A percentile compares a stretch with the other conserved stretches of the same genome.
Conservation (phyloP, 1,140 invertebrate species). For the Forficula auricularia region DNA sequence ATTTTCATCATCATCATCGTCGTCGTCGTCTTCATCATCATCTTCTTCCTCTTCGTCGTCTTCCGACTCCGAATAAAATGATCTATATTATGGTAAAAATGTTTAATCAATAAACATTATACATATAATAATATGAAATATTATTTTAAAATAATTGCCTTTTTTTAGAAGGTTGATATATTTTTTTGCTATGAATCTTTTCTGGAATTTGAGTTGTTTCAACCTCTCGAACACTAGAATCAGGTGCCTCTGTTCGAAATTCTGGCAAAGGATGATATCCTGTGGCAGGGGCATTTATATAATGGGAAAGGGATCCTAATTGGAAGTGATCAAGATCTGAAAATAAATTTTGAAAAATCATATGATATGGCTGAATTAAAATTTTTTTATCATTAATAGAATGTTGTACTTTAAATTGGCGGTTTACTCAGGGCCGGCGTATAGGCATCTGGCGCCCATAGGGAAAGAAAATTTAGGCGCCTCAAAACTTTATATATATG, state of each 20-base stretch:
- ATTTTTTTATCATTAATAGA: neutral
- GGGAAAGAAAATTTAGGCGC: too few species aligned
- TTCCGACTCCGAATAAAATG: constrained; percentile 21
- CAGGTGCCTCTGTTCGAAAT: constrained; percentile 63
- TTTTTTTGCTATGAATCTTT: constrained; percentile 18
- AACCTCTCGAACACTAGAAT: constrained; percentile 61
- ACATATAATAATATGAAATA: too few species aligned
- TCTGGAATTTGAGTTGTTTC: constrained; percentile 26
- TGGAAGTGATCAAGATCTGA: constrained; percentile 72
- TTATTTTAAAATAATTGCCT: too few species aligned
- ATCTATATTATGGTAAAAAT: too few species aligned
- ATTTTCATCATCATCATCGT: constrained; percentile 17
- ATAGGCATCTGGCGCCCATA: too few species aligned
- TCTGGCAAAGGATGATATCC: constrained; percentile 79
- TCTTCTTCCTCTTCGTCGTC: constrained; percentile 22
- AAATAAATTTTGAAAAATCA: too few species aligned
- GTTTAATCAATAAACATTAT: too few species aligned
- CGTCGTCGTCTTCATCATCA: constrained; percentile 21
- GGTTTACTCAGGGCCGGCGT: too few species aligned
- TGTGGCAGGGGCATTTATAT: constrained; percentile 63
- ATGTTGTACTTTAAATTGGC: too few species aligned
- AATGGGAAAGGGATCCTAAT: constrained; percentile 87
- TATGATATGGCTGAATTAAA: neutral
- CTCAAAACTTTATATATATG: too few species aligned
- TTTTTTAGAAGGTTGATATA: too few species aligned